Percentiles rank a stretch among this genome's conserved stretches.
phyloP scores from a whole-genome alignment of 1,140 invertebrate species.

The Drosophila tropicalis region DNA sequence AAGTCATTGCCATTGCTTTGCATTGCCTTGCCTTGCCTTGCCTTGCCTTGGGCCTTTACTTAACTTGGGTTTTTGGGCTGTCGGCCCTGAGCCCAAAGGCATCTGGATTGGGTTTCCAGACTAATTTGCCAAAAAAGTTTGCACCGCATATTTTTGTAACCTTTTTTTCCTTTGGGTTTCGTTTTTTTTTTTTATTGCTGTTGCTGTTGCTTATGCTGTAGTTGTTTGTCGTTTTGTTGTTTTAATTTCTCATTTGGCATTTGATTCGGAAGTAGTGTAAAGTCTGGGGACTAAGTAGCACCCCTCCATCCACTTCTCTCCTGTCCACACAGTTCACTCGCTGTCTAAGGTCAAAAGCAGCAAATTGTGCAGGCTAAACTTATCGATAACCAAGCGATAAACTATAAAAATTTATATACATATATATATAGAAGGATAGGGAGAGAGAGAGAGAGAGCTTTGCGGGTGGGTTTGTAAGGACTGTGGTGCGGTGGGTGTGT shows the following conservation, averaged over 20 bases:
- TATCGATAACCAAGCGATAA: constrained; percentile 81
- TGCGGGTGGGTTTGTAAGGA: background rate
- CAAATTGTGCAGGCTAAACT: constrained; percentile 64
- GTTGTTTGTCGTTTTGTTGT: constrained; percentile 58
- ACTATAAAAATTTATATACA: constrained; percentile 76
- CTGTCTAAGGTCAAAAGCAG: constrained; percentile 68
- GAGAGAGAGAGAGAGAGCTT: background rate
- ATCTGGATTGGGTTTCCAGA: constrained; percentile 47
- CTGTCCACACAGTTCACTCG: constrained; percentile 29
- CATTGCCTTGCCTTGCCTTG: background rate
- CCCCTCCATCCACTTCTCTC: background rate
- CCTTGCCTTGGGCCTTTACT: constrained; percentile 28
- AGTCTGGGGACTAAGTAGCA: constrained; percentile 23
- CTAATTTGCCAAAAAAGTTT: constrained; percentile 82
- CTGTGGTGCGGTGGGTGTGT: background rate
- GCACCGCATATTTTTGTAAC: constrained; percentile 80
- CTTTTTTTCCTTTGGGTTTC: constrained; percentile 53
- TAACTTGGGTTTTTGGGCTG: constrained; percentile 25
- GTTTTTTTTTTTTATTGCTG: constrained; percentile 17
- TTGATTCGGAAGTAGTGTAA: constrained; percentile 46
- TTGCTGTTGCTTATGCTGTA: constrained; percentile 18
- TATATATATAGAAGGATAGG: constrained; percentile 46
- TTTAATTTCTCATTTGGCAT: constrained; percentile 79
- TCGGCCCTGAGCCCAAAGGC: constrained; percentile 14
- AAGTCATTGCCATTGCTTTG: constrained; percentile 65